These are phyloP conservation scores for Enteromius treurensis DNA, from an alignment of 2,797 vertebrate genomes.

Conservation along the genomic window DNA sequence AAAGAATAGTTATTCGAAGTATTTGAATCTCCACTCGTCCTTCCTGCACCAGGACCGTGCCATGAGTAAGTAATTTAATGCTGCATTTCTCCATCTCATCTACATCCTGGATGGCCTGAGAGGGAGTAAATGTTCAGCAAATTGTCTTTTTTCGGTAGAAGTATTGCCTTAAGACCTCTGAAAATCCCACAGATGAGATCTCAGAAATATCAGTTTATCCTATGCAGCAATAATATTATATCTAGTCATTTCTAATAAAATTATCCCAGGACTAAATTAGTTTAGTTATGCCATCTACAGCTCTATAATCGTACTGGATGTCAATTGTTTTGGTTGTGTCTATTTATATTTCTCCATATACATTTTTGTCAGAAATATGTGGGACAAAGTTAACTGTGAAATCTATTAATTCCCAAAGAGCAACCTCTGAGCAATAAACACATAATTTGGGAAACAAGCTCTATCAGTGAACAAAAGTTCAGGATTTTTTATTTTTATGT, in stretches of 20 bases:
- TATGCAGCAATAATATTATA: background rate
- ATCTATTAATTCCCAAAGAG: conserved; percentile 1
- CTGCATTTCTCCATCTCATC: background rate
- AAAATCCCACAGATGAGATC: background rate
- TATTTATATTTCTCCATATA: conserved; percentile 10
- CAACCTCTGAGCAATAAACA: background rate
- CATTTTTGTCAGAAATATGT: background rate
- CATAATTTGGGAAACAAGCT: background rate
- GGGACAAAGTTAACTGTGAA: background rate
- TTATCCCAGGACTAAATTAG: background rate
- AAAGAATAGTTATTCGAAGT: no score
- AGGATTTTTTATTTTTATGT: background rate
- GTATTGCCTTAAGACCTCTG: background rate
- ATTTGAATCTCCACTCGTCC: no score
- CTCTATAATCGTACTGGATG: background rate
- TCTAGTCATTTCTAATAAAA: background rate
- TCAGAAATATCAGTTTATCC: background rate
- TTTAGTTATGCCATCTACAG: background rate
- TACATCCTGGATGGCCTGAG: background rate
- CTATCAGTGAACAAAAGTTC: background rate
- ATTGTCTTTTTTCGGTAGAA: background rate
- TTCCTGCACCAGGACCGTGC: no score
- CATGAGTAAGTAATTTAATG: background rate
- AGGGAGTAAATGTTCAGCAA: no score
- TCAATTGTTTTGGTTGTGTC: background rate